These are phyloP conservation scores for Parnassius glacialis DNA, from an alignment of 2,888 invertebrate genomes.

Conservation along the genomic window DNA sequence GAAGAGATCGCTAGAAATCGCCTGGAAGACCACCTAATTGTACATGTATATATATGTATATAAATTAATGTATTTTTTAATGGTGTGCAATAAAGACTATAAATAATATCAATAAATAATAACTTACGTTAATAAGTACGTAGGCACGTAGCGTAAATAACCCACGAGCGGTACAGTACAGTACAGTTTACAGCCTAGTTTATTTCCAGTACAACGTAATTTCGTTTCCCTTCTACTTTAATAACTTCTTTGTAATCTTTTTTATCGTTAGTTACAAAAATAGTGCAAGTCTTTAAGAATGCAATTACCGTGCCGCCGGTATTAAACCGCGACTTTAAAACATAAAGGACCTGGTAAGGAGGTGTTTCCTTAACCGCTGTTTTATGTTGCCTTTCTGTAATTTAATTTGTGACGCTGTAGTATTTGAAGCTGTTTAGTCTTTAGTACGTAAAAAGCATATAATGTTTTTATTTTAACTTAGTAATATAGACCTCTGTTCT, in stretches of 20 bases:
- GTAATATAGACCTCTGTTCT: slow-evolving; percentile 2
- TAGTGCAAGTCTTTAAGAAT: slow-evolving; percentile 2
- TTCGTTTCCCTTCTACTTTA: background rate
- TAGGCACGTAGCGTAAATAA: no score
- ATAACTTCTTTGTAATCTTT: background rate
- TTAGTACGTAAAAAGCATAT: background rate
- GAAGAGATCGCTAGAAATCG: no score
- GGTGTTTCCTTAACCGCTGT: slow-evolving; percentile 4
- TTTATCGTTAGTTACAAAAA: background rate
- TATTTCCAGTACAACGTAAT: no score
- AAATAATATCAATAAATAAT: no score
- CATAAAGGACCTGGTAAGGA: slow-evolving; percentile 1
- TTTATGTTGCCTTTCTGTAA: background rate
- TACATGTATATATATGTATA: no score
- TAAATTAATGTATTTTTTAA: no score
- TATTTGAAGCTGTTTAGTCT: background rate
- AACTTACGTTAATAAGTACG: no score
- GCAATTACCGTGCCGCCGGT: slow-evolving; percentile 5
- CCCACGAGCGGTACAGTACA: no score
- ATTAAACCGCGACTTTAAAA: slow-evolving; percentile 9
- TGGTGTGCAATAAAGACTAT: no score
- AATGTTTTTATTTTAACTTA: slow-evolving; percentile 7
- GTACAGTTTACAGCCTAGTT: no score
- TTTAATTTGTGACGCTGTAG: slow-evolving; percentile 3
- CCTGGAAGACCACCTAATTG: no score